A percentile compares a stretch with the other conserved stretches of the same genome.
Evolutionary conservation across 2,888 invertebrate species (phyloP).

Genomic region (Hyppa rectilinea): DNA sequence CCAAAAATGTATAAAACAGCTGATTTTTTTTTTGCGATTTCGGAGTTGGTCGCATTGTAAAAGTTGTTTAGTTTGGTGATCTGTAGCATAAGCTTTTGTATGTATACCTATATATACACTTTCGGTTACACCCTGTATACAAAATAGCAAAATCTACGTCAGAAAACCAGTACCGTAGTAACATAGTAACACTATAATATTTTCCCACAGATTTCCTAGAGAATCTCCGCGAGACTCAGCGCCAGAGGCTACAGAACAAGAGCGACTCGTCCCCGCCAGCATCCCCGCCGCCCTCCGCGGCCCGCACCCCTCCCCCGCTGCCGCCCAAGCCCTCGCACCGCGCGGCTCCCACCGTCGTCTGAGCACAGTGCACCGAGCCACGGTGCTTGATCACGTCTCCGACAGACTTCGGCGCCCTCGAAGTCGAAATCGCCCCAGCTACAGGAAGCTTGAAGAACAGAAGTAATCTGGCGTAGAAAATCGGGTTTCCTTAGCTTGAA

Average conservation of each 20-base stretch:
- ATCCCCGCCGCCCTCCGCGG: slow-evolving; percentile 47
- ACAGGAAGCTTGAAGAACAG: slow-evolving; percentile 3
- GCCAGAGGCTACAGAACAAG: slow-evolving; percentile 72
- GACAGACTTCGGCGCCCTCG: slow-evolving; percentile 1
- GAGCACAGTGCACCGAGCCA: slow-evolving; percentile 50
- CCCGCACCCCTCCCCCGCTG: slow-evolving; percentile 80
- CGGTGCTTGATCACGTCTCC: slow-evolving; percentile 19
- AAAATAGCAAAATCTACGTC: too few relatives aligned
- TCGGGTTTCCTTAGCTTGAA: not conserved
- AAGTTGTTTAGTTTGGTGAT: too few relatives aligned
- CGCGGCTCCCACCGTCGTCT: slow-evolving; percentile 79
- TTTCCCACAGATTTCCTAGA: slow-evolving; percentile 83
- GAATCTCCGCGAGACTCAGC: slow-evolving; percentile 85
- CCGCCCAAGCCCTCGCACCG: slow-evolving; percentile 82
- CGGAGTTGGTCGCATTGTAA: too few relatives aligned
- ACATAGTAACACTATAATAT: not conserved
- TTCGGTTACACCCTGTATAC: too few relatives aligned
- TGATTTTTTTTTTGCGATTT: too few relatives aligned
- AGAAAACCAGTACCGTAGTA: too few relatives aligned
- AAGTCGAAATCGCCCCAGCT: slow-evolving; percentile 28
- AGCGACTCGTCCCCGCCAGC: slow-evolving; percentile 4
- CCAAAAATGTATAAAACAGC: too few relatives aligned
- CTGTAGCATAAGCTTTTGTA: too few relatives aligned
- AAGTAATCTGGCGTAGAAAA: not conserved
- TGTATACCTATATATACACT: too few relatives aligned